Percentiles rank a stretch among this genome's conserved stretches.
Evolutionary conservation across 2,113 vertebrate genomes (phyloP).

Genomic region (Ailurus styani): DNA sequence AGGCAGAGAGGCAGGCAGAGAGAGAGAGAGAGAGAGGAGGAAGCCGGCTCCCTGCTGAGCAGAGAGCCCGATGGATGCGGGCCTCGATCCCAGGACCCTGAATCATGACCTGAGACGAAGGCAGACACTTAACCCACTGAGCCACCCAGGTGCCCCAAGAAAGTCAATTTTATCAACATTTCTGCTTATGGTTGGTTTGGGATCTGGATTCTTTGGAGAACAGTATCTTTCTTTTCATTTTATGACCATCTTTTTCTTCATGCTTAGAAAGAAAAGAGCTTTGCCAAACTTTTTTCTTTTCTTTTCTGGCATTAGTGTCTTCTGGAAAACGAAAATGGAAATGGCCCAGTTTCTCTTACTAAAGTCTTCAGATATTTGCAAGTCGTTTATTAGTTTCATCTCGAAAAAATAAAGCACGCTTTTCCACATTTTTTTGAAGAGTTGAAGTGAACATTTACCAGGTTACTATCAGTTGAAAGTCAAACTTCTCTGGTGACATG

Average conservation of each 20-base stretch:
- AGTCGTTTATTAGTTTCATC: slow-evolving; percentile 15
- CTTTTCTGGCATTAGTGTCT: slow-evolving; percentile 4
- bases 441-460: background rate
- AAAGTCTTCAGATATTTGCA: slow-evolving; percentile 33
- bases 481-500: background rate
- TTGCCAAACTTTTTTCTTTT: slow-evolving; percentile 39
- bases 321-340: slow-evolving; percentile 63
- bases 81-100: too few relatives aligned
- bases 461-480: background rate
- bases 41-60: too few relatives aligned
- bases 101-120: too few relatives aligned
- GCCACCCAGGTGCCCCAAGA: too few relatives aligned
- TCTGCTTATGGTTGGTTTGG: slow-evolving; percentile 26
- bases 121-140: too few relatives aligned
- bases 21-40: too few relatives aligned
- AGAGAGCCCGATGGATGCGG: too few relatives aligned
- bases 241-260: slow-evolving; percentile 42
- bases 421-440: background rate
- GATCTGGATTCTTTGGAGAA: slow-evolving; percentile 22
- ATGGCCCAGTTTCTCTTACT: slow-evolving; percentile 36
- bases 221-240: slow-evolving; percentile 25
- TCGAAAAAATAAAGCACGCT: background rate
- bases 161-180: slow-evolving; percentile 26
- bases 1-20: too few relatives aligned
- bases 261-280: slow-evolving; percentile 51